These are phyloP conservation scores for Gallinago undulata DNA, from an alignment of 2,113 vertebrate species.

Conservation along the genomic window DNA sequence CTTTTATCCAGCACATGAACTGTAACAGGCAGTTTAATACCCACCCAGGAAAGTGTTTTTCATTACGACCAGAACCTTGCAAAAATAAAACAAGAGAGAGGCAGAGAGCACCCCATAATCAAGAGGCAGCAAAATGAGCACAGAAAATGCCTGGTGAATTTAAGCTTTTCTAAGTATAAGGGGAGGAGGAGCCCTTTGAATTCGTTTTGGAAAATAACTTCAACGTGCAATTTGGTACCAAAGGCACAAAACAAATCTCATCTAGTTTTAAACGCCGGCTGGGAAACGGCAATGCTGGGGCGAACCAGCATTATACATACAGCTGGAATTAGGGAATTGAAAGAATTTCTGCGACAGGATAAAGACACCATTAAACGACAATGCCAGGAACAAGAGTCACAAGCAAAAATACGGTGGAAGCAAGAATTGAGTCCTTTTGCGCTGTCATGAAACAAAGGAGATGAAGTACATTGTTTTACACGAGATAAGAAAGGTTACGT, in stretches of 20 bases:
- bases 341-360: not conserved
- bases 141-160: not conserved
- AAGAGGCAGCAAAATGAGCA: not conserved
- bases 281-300: not conserved
- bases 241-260: not conserved
- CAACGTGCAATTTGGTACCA: not conserved
- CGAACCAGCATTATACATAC: not conserved
- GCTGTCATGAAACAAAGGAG: not conserved
- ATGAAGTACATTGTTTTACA: not conserved
- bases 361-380: not conserved
- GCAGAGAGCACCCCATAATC: not conserved
- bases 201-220: not conserved
- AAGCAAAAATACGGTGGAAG: not conserved
- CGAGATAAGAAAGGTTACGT: not conserved
- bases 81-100: not conserved
- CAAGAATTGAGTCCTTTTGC: not conserved
- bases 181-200: not conserved
- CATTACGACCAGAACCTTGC: not conserved
- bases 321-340: not conserved
- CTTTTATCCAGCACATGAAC: accelerated
- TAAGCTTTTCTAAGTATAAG: not conserved
- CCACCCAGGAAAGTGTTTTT: accelerated
- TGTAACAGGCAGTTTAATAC: not conserved
- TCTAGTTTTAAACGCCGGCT: not conserved
- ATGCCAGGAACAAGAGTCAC: not conserved